phyloP scores from a whole-genome alignment of 2,113 vertebrate species.

The Petaurus breviceps region DNA sequence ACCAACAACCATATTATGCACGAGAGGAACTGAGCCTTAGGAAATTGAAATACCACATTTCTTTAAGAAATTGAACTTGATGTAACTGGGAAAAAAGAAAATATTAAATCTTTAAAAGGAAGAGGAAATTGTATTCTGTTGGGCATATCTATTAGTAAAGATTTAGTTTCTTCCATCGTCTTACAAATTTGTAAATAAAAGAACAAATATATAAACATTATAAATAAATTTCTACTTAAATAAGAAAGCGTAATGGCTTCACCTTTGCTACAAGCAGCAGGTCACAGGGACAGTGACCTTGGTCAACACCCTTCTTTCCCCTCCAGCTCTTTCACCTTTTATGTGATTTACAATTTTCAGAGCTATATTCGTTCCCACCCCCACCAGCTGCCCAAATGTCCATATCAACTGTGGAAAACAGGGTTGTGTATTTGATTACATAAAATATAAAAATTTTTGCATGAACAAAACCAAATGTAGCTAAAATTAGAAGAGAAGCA shows the following conservation, averaged over 20 bases:
- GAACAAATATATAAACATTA: not conserved
- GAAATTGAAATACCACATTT: not conserved
- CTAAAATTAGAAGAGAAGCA: not conserved
- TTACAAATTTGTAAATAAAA: not conserved
- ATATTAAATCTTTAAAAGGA: not conserved
- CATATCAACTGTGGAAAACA: not conserved
- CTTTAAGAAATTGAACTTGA: not conserved
- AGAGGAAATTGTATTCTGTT: not conserved
- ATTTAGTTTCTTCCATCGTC: not conserved
- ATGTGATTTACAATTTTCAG: not conserved
- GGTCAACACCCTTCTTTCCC: not conserved
- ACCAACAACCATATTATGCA: not conserved
- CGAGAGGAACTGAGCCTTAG: not conserved
- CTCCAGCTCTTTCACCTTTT: not conserved
- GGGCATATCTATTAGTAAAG: not conserved
- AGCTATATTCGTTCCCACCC: not conserved
- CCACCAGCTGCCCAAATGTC: not conserved
- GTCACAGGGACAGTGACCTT: not conserved
- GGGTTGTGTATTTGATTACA: not conserved
- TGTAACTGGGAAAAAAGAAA: not conserved
- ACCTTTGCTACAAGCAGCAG: not conserved
- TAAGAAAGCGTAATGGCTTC: not conserved
- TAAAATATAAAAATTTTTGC: not conserved
- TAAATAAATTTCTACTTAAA: not conserved
- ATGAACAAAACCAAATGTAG: not conserved